Evolutionary conservation across 2,888 invertebrate genomes (phyloP), one percentile per base, ranked within the genome.

Genomic region (Drosophila ochracea): DNA sequence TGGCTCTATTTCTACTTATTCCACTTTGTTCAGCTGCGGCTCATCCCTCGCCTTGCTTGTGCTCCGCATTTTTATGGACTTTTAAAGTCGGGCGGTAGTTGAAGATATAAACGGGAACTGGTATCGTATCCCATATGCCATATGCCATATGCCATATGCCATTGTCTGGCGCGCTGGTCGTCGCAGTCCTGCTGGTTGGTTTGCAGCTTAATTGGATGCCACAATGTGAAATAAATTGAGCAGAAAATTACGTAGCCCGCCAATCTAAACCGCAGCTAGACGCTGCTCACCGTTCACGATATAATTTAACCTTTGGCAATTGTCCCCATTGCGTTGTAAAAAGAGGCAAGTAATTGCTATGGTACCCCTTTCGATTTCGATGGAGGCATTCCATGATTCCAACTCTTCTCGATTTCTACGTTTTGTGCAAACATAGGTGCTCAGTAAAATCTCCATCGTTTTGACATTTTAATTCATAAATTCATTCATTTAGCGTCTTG

Each of bases 201-300:
- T 84, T 91, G 89, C 89, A 91, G 91, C 92, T 92, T 92, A 92
- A 93, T 92, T 92, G 92, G 92, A 92, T 89, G 92, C 93, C 93
- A 91, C 93, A 93, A 93, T 93, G 92, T 91, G 91, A 91, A 92
- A 91, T 93, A 93, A 93, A 93, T 93, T 93, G 93, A 93, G 93
- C 93, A 91, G 92, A 93, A 93, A 93, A 93, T 93, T 93, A 93
- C 93, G 93, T 92, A 89, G 89, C 70, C 84, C 87, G 83, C 80
- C 81, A 85, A 85, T 85, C 83, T 83, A 80, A 82, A 80, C 85
- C 89, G 57, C 89, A 88, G 69, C 79, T 76, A 78, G 80, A 75
- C 73, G 72, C 52, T 66, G 68, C 70, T 71, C 74, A 59, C 47
- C 78, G 67, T 71, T 52, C 78, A 52, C 68, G 62, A 72, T 77